These are phyloP conservation scores for Macrosteles quadrilineatus DNA, from an alignment of 1,140 invertebrate species.

Conservation along the genomic window DNA sequence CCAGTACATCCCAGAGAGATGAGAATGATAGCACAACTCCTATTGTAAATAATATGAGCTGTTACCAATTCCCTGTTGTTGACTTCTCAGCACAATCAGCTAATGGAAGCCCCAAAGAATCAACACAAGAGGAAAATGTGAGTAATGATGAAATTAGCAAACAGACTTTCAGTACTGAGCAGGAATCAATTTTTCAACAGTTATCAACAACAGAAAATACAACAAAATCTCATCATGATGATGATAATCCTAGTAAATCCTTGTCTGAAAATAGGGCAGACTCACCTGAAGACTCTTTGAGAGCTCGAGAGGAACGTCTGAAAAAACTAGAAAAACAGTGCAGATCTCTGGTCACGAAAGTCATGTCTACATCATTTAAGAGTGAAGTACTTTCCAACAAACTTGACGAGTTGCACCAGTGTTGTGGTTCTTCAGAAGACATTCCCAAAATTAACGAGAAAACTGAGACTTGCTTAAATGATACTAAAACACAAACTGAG, in stretches of 20 bases:
- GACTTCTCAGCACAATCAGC: no score
- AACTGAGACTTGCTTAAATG: no score
- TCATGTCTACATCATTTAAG: slow-evolving; percentile 60
- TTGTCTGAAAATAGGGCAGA: not conserved
- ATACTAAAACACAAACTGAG: not conserved
- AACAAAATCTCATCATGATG: no score
- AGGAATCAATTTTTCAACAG: no score
- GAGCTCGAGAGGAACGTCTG: slow-evolving; percentile 61
- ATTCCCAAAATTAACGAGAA: no score
- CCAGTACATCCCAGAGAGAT: not conserved
- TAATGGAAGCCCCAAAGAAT: no score
- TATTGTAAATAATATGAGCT: not conserved
- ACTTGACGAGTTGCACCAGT: slow-evolving; percentile 53
- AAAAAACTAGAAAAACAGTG: slow-evolving; percentile 69
- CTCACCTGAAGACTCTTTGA: slow-evolving; percentile 57
- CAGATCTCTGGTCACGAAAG: slow-evolving; percentile 63
- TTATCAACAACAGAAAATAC: no score
- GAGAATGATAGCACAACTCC: slow-evolving; percentile 3
- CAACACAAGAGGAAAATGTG: no score
- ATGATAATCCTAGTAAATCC: no score
- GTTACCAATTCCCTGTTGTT: no score
- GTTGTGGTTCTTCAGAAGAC: slow-evolving; percentile 39
- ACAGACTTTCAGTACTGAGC: no score
- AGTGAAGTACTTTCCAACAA: slow-evolving; percentile 60
- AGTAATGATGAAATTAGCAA: no score